These are phyloP conservation scores for Coregonus suidteri DNA, from an alignment of 2,797 vertebrate genomes.

Conservation along the genomic window DNA sequence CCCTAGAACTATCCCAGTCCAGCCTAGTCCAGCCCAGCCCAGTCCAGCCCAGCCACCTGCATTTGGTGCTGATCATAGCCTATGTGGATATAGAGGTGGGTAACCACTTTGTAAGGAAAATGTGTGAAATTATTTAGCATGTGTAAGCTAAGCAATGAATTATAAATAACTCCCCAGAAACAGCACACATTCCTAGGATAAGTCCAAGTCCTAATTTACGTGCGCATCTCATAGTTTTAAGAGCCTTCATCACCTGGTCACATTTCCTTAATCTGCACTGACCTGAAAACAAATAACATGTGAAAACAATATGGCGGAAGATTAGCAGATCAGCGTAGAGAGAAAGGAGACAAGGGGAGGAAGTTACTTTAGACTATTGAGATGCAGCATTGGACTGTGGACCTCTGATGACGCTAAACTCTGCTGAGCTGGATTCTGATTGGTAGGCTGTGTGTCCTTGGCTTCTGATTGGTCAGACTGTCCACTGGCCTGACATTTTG, in stretches of 20 bases:
- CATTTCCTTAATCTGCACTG: no score
- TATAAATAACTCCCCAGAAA: no score
- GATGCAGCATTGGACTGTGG: neutral
- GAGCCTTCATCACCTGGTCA: no score
- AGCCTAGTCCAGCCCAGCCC: no score
- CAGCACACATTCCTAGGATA: no score
- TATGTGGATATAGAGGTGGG: neutral
- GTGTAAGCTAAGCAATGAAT: no score
- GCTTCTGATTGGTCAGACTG: conserved; percentile 55
- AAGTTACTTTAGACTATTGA: neutral
- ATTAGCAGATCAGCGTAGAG: neutral
- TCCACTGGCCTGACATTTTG: conserved; percentile 56
- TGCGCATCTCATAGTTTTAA: no score
- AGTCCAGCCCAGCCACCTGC: neutral
- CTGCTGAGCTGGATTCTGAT: conserved; percentile 60
- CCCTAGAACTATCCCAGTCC: no score
- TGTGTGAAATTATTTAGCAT: no score
- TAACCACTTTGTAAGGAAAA: no score
- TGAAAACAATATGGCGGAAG: neutral
- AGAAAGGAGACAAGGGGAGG: neutral
- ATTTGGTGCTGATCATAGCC: neutral
- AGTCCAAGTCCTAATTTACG: no score
- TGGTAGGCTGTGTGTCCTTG: conserved; percentile 49
- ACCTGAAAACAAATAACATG: no score
- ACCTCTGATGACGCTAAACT: conserved; percentile 53